Conservation (phyloP, 1,140 invertebrate genomes). For the Frieseomelitta varia region DNA sequence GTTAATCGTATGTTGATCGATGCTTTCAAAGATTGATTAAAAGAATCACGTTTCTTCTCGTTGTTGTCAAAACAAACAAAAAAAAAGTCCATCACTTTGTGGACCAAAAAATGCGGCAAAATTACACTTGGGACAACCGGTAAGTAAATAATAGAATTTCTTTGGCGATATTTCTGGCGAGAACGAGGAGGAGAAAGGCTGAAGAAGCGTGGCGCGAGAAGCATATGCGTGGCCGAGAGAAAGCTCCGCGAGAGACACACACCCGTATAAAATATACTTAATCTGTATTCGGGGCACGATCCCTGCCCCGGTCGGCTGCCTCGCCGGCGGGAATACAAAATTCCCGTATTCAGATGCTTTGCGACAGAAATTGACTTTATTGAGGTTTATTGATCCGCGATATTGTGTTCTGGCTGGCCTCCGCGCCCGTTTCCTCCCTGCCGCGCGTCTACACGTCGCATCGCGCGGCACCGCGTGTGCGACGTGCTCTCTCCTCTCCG, state of each 20-base stretch:
- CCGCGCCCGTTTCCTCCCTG: neutral
- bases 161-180: neutral
- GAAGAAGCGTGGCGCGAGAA: neutral
- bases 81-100: too few species aligned
- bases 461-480: neutral
- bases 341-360: constrained; percentile 81
- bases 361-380: constrained; percentile 83
- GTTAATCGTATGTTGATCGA: too few species aligned
- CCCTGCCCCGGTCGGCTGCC: constrained; percentile 73
- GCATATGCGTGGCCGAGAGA: constrained; percentile 37
- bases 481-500: neutral
- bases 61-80: too few species aligned
- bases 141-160: too few species aligned
- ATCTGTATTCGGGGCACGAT: constrained; percentile 80
- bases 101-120: too few species aligned
- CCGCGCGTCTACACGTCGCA: too few species aligned
- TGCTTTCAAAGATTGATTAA: too few species aligned
- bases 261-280: constrained; percentile 76
- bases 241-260: constrained; percentile 25
- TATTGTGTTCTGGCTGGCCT: constrained; percentile 75
- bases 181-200: neutral
- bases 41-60: too few species aligned
- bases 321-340: constrained; percentile 79
- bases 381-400: constrained; percentile 82
- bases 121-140: too few species aligned